Percentiles rank a stretch among this genome's conserved stretches.
These are phyloP conservation scores for Idaea biselata DNA, from an alignment of 2,888 invertebrate genomes.

Conservation along the genomic window DNA sequence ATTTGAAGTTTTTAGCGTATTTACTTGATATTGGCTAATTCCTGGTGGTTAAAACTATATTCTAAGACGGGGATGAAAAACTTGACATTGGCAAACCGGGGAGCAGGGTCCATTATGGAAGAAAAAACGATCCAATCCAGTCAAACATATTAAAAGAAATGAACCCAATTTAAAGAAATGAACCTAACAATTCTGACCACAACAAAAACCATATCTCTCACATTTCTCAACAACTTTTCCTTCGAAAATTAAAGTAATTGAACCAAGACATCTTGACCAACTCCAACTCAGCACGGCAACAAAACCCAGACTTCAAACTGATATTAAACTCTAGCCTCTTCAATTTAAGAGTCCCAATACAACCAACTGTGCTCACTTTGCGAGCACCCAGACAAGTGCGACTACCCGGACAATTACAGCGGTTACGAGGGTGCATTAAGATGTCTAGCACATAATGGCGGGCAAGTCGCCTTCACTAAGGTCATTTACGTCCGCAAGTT, in stretches of 20 bases:
- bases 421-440: conserved; percentile 93
- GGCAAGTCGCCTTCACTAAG: conserved; percentile 93
- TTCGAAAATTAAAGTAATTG: not conserved
- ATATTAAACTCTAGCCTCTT: not conserved
- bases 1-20: no score
- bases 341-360: conserved; percentile 84
- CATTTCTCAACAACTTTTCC: no score
- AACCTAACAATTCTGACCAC: not conserved
- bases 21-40: no score
- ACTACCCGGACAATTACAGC: conserved; percentile 91
- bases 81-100: no score
- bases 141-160: no score
- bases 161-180: no score
- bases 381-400: conserved; percentile 87
- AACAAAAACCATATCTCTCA: not conserved
- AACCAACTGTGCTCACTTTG: conserved; percentile 89
- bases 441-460: conserved; percentile 89
- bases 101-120: no score
- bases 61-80: no score
- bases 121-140: no score
- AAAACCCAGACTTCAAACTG: not conserved
- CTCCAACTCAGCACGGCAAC: no score
- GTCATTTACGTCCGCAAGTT: conserved; percentile 89
- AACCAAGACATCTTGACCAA: not conserved
- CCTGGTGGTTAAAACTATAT: no score